phyloP scores from a whole-genome alignment of 2,888 invertebrate species.

The Clivina fossor region DNA sequence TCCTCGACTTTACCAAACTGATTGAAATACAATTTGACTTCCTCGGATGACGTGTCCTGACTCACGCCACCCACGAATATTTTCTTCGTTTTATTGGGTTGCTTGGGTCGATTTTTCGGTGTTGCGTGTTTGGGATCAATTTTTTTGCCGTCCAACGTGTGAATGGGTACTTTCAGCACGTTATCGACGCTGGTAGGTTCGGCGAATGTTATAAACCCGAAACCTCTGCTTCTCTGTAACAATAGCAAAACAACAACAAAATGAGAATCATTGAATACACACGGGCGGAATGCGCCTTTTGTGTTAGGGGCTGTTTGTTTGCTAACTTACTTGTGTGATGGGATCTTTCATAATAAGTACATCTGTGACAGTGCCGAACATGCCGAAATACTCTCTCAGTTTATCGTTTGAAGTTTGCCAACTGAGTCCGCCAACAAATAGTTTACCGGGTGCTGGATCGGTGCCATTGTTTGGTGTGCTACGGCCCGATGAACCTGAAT shows the following conservation, averaged over 20 bases:
- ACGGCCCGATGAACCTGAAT: conserved; percentile 70
- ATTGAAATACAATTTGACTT: conserved; percentile 86
- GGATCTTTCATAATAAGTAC: conserved; percentile 95
- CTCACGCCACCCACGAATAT: conserved; percentile 92
- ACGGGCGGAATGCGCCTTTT: no score
- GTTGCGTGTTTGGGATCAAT: conserved; percentile 94
- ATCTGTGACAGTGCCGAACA: conserved; percentile 89
- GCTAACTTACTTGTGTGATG: conserved; percentile 78
- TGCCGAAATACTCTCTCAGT: conserved; percentile 87
- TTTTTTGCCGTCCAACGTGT: conserved; percentile 90
- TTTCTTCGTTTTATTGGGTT: conserved; percentile 86
- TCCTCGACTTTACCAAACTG: conserved; percentile 90
- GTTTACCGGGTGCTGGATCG: conserved; percentile 81
- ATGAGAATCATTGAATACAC: no score
- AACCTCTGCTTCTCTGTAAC: conserved; percentile 90
- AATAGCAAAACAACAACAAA: no score
- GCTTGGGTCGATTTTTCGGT: conserved; percentile 84
- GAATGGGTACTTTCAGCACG: conserved; percentile 86
- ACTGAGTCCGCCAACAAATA: conserved; percentile 88
- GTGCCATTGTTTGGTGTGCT: conserved; percentile 70
- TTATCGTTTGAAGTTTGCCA: conserved; percentile 94
- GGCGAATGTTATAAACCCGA: conserved; percentile 92
- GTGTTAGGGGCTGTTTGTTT: no score
- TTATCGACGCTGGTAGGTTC: conserved; percentile 89
- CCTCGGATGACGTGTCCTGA: conserved; percentile 88